phyloP scores from a whole-genome alignment of 64 coral and sea anemone species.

The Montipora capricornis region DNA sequence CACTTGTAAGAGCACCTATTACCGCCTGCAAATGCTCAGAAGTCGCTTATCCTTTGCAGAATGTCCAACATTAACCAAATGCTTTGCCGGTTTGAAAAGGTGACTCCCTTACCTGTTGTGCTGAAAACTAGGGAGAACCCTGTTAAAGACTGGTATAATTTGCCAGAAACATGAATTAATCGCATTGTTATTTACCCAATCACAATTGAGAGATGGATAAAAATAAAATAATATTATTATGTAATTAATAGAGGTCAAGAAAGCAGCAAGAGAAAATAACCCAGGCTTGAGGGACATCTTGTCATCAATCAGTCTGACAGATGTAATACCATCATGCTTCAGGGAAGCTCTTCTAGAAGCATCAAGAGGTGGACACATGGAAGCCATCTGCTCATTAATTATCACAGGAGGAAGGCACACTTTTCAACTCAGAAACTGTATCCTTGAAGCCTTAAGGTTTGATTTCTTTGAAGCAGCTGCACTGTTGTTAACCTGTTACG shows the following conservation, averaged over 20 bases:
- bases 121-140: no score
- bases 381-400: conserved; percentile 82
- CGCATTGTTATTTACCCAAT: no score
- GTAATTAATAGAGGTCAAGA: conserved; percentile 82
- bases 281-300: conserved; percentile 67
- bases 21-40: no score
- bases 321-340: conserved; percentile 72
- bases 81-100: no score
- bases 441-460: conserved; percentile 71
- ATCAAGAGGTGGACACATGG: conserved; percentile 74
- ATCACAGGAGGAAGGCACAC: conserved; percentile 64
- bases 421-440: conserved; percentile 62
- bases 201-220: no score
- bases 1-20: no score
- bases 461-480: conserved; percentile 73
- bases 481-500: conserved; percentile 85
- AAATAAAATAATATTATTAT: background rate
- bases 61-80: no score
- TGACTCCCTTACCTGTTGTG: no score
- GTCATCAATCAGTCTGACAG: conserved; percentile 42
- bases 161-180: no score
- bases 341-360: conserved; percentile 78
- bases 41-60: no score
- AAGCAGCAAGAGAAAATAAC: conserved; percentile 73
- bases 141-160: no score